Base-by-base conservation (phyloP, 2,888 invertebrate species). In the Epistrophe eligans region DNA sequence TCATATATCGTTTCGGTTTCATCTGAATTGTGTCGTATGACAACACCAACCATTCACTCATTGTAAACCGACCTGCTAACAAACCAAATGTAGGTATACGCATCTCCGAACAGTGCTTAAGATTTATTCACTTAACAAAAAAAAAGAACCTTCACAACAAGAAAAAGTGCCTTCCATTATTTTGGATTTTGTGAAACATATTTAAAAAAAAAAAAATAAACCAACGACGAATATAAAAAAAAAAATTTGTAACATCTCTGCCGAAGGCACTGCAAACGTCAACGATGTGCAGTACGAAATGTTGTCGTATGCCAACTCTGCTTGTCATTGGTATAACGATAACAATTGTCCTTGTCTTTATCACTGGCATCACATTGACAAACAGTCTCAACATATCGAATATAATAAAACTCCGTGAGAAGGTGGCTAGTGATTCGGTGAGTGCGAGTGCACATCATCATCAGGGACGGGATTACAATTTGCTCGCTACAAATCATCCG, bases 291-390 rank as follows among this genome's bases (percentile, higher is more conserved):
- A 92, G 89, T 89, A 89, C 90, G 88, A 92, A 92, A 91, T 92
- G 91, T 88, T 92, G 91, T 89, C 93, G 92, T 90, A 92, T 92
- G 92, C 93, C 92, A 89, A 91, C 91, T 79, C 89, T 92, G 89
- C 90, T 92, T 89, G 91, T 93, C 88, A 91, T 93, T 88, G 93
- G 93, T 88, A 91, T 94, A 81, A 90, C 93, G 89, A 91, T 93
- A 70, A 92, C 93, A 74, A 92, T 94, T 70, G 91, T 94, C 17
- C 92, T 94, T 85, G 93, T 94, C 91, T 94, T 94, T 71, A 93
- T 94, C 89, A 94, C 94, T 79, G 94, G 94, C 88, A 93, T 94
- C 60, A 94, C 94, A 45, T 90, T 94, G 48, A 92, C 94, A 45
- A 93, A 92, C 88, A 92, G 92, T 89, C 91, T 92, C 82, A 92